A percentile compares a stretch with the other conserved stretches of the same genome.
These are phyloP conservation scores for Mallotus villosus DNA, from an alignment of 2,797 vertebrate species.

Conservation along the genomic window DNA sequence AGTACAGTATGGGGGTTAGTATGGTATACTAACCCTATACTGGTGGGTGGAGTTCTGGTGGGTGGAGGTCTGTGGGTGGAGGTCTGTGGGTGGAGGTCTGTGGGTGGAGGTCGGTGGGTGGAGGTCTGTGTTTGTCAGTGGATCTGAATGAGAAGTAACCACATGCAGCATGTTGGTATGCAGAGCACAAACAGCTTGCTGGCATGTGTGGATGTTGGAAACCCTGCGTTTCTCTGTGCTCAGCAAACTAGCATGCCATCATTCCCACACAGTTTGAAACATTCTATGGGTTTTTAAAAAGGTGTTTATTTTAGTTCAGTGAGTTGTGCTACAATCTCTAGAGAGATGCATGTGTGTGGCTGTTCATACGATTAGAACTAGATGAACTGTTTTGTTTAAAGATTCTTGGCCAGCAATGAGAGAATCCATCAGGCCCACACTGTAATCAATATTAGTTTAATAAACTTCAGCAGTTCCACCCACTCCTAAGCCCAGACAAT, in stretches of 20 bases:
- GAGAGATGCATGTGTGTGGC: background rate
- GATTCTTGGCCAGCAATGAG: background rate
- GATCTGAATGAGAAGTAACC: conserved; percentile 47
- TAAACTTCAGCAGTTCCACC: conserved; percentile 13
- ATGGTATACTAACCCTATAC: too few species aligned
- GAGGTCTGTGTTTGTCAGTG: conserved; percentile 63
- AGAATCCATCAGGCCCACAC: background rate
- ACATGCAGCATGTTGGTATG: conserved; percentile 57
- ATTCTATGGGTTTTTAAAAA: background rate
- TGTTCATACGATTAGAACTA: background rate
- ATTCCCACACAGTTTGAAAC: background rate
- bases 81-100: background rate
- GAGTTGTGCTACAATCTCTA: background rate
- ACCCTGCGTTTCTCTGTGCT: too few species aligned
- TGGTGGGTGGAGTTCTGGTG: background rate
- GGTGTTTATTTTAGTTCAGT: background rate
- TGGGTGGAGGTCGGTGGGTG: conserved; percentile 46
- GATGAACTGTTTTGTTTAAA: background rate
- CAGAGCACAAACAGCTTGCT: conserved; percentile 37
- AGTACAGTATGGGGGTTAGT: conserved; percentile 6
- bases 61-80: background rate
- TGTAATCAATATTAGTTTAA: conserved; percentile 17
- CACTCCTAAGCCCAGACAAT: conserved; percentile 25
- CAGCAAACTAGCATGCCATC: too few species aligned
- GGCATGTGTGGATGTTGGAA: background rate